A percentile compares a stretch with the other conserved stretches of the same genome.
phyloP scores from a whole-genome alignment of 1,140 invertebrate genomes.

The Archegozetes longisetosus region DNA sequence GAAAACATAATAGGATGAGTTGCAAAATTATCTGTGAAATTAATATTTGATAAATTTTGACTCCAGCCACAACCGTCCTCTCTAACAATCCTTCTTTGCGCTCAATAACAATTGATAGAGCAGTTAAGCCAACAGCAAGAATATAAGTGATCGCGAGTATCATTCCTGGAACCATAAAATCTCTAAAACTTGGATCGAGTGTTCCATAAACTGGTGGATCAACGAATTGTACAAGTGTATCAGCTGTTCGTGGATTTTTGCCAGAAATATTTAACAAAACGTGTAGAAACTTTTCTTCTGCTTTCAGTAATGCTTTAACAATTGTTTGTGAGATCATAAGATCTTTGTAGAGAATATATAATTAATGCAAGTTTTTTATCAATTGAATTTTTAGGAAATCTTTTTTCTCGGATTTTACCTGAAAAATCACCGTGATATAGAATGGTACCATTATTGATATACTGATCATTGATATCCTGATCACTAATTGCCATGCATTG shows the following conservation, averaged over 20 bases:
- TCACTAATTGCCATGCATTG: too few relatives aligned
- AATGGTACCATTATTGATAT: too few relatives aligned
- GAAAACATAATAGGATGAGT: constrained; percentile 7
- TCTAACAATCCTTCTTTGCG: constrained; percentile 73
- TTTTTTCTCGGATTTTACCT: too few relatives aligned
- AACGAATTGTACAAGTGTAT: background rate
- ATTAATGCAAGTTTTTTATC: too few relatives aligned
- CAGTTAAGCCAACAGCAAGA: constrained; percentile 78
- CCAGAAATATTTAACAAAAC: background rate
- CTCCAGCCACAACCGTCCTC: constrained; percentile 72
- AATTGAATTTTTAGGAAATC: too few relatives aligned
- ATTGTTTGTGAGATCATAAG: too few relatives aligned
- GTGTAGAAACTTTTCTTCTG: background rate
- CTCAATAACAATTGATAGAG: constrained; percentile 76
- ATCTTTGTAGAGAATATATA: too few relatives aligned
- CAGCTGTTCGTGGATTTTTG: background rate
- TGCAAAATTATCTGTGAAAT: constrained; percentile 22
- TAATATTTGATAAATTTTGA: constrained; percentile 28
- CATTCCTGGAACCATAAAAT: constrained; percentile 86
- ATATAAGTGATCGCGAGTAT: constrained; percentile 84
- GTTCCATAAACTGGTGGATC: constrained; percentile 12
- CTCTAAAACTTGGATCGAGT: constrained; percentile 44
- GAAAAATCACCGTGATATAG: too few relatives aligned
- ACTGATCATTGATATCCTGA: too few relatives aligned
- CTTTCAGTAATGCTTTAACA: background rate